Evolutionary conservation across 2,888 invertebrate species (phyloP).

Genomic region (Stratiomys singularior): DNA sequence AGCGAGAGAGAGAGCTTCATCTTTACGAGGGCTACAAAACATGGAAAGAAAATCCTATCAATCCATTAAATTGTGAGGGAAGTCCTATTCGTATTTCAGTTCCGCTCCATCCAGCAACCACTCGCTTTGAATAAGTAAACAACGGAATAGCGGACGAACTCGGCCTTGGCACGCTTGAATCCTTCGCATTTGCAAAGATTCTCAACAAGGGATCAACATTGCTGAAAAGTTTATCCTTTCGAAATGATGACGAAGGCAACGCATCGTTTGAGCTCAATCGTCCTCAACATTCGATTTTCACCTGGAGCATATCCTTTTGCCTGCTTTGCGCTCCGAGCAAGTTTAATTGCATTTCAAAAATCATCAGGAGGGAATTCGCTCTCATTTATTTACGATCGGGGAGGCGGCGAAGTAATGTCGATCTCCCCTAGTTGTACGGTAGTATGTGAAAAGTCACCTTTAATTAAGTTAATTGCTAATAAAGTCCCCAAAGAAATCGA

Average conservation of each 20-base stretch:
- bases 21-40: not conserved
- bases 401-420: not conserved
- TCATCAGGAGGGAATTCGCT: not conserved
- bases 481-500: constrained; percentile 37
- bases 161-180: not conserved
- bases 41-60: constrained; percentile 30
- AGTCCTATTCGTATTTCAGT: constrained; percentile 34
- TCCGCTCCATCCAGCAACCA: constrained; percentile 24
- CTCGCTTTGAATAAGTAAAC: constrained; percentile 40
- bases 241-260: constrained; percentile 45
- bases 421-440: not conserved
- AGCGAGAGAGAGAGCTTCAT: not conserved
- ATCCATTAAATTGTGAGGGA: constrained; percentile 12
- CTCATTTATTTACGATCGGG: not conserved
- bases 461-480: constrained; percentile 42
- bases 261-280: constrained; percentile 50
- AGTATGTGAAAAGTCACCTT: not conserved
- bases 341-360: not conserved
- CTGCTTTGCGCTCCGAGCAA: not conserved
- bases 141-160: not conserved
- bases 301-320: constrained; percentile 35
- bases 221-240: constrained; percentile 39
- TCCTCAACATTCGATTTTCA: constrained; percentile 49
- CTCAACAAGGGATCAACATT: not conserved
- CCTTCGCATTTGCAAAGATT: not conserved